Evolutionary conservation across 2,888 invertebrate genomes (phyloP).

Genomic region (Eupeodes luniger): DNA sequence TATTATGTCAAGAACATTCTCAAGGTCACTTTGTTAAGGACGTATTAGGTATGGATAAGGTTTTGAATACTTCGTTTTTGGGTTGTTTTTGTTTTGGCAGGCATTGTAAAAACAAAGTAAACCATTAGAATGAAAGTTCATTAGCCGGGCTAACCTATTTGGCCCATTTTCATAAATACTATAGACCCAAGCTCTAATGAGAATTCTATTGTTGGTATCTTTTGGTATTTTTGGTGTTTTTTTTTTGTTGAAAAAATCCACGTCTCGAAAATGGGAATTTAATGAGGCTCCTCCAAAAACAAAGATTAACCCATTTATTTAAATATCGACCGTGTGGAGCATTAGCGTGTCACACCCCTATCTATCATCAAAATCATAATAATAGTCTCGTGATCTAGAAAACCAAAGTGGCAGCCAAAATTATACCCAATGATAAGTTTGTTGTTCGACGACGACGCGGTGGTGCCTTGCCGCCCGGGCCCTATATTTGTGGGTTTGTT

Average conservation of each 20-base stretch:
- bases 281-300: conserved; percentile 41
- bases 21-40: neutral
- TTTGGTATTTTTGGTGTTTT: conserved; percentile 1
- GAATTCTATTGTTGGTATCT: conserved; percentile 33
- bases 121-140: conserved; percentile 23
- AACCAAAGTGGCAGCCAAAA: conserved; percentile 42
- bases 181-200: neutral
- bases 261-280: conserved; percentile 22
- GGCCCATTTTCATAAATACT: conserved; percentile 23
- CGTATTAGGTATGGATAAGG: no score
- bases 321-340: conserved; percentile 49
- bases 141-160: conserved; percentile 10
- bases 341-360: conserved; percentile 68
- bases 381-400: conserved; percentile 32
- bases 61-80: neutral
- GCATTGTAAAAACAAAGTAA: neutral
- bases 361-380: conserved; percentile 60
- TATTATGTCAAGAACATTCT: neutral
- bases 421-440: conserved; percentile 1
- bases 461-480: neutral
- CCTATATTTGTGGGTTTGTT: conserved; percentile 32
- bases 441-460: neutral
- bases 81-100: neutral
- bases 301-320: conserved; percentile 59
- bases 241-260: neutral